Evolutionary conservation across 1,140 invertebrate genomes (phyloP).

Genomic region (Solenopsis fugax): DNA sequence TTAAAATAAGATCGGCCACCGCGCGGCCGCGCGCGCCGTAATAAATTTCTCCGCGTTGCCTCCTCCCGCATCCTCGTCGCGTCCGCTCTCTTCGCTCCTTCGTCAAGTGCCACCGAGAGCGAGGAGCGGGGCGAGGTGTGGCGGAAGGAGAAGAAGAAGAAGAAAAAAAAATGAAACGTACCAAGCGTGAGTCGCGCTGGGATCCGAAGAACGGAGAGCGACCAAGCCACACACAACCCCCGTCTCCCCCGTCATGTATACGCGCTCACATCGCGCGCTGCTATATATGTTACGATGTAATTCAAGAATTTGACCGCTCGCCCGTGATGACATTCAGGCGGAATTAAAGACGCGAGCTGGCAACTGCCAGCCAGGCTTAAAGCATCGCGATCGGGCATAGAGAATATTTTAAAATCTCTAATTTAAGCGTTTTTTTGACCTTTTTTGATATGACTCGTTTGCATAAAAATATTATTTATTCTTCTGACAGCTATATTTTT

Average conservation of each 20-base stretch:
- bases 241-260: constrained; percentile 59
- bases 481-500: not conserved
- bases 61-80: constrained; percentile 32
- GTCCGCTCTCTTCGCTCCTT: constrained; percentile 8
- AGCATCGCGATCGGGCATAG: not conserved
- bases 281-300: constrained; percentile 86
- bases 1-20: constrained; percentile 84
- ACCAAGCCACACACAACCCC: constrained; percentile 14
- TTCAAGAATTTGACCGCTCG: constrained; percentile 84
- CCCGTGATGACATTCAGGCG: constrained; percentile 72
- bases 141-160: not conserved
- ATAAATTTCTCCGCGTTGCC: constrained; percentile 74
- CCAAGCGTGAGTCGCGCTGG: constrained; percentile 25
- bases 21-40: constrained; percentile 80
- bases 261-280: constrained; percentile 74
- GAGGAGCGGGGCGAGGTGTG: not conserved
- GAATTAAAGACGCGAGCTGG: constrained; percentile 58
- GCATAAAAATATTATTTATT: not conserved
- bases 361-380: not conserved
- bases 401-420: not conserved
- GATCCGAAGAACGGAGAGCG: constrained; percentile 57
- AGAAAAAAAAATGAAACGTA: constrained; percentile 16
- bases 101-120: constrained; percentile 57
- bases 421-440: not conserved
- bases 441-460: not conserved